Conservation (phyloP, 2,797 vertebrate species). For the Scomberomorus guttatus region DNA sequence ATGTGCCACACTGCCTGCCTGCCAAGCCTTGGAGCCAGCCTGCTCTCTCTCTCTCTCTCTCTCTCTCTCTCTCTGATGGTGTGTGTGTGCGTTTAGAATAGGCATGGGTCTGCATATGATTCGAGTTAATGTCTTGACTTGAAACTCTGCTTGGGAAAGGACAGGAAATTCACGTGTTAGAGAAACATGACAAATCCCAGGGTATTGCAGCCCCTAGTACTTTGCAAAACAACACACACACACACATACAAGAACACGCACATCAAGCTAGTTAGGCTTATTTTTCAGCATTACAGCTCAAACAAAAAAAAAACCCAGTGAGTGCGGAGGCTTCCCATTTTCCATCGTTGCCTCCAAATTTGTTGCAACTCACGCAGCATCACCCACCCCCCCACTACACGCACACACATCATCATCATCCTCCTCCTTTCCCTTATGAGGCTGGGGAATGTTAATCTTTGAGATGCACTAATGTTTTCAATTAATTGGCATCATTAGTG, state of each 20-base stretch:
- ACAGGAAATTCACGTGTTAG: slow-evolving; percentile 43
- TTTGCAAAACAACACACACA: slow-evolving; percentile 27
- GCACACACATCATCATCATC: not conserved
- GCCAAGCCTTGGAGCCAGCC: slow-evolving; percentile 64
- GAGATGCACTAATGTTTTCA: slow-evolving; percentile 79
- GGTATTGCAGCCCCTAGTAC: slow-evolving; percentile 19
- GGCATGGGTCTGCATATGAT: slow-evolving; percentile 63
- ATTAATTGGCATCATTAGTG: slow-evolving; percentile 87
- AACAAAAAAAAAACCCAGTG: slow-evolving; percentile 24
- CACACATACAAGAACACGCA: slow-evolving; percentile 6
- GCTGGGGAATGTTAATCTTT: slow-evolving; percentile 80
- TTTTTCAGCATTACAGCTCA: slow-evolving; percentile 2
- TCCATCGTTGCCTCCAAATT: not conserved
- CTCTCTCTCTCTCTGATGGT: slow-evolving; percentile 19
- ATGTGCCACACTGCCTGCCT: slow-evolving; percentile 70
- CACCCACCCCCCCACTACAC: not conserved
- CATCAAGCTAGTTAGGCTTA: not conserved
- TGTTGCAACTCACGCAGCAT: slow-evolving; percentile 5
- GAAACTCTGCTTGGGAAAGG: slow-evolving; percentile 27
- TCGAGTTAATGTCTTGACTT: slow-evolving; percentile 58
- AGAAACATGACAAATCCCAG: slow-evolving; percentile 49
- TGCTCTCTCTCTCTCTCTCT: slow-evolving; percentile 15
- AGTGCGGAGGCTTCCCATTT: slow-evolving; percentile 9
- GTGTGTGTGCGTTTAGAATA: slow-evolving; percentile 47
- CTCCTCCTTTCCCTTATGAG: slow-evolving; percentile 29